Base-by-base conservation (phyloP, 2,888 invertebrate species). In the Sminthurides aquaticus region DNA sequence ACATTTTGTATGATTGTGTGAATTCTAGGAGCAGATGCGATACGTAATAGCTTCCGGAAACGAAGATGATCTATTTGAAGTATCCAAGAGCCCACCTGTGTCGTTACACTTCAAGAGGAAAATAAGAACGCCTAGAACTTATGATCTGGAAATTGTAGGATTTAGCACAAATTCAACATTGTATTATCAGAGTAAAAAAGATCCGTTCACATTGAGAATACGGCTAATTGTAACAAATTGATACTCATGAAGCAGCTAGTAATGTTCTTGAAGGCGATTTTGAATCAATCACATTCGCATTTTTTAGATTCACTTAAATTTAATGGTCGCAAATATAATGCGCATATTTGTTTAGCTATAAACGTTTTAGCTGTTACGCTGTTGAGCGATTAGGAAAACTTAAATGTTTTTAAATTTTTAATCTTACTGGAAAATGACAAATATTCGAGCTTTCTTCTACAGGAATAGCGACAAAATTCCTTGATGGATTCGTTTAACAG, bases 21-120 rank as follows among this genome's bases (percentile, higher is more conserved):
- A n/a, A n/a, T 72, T 76, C 75, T 77, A 84, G 81, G 79, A 81
- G 60, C 80, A 82, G 65, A 82, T 84, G 78, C 80, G 82, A 60
- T 86, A 86, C 76, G 78, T 78, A 65, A 84, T 86, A 60, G 79
- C 79, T 18, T 80, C 79, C 63, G 85, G 85, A 26, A 85, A 85
- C 76, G 82, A 84, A 71, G 77, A 79, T 27, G 81, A 81, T 56
- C 80, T 82, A 67, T 84, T 86, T 75, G 83, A 85, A 69, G 78
- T 86, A 75, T 78, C 81, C 8, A 57, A 65, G 52, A 70, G 71
- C 29, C 27, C 58, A 56, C 71, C 74, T 22, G 69, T 68, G 5
- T 67, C 67, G 1, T 76, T 86, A 24, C 84, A 85, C 74, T 85
- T 86, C 78, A 80, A 79, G 60, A 79, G 81, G 69, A 80, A 84